Base-by-base conservation (phyloP, 2,797 vertebrate species). In the Rhodeus uyekii region DNA sequence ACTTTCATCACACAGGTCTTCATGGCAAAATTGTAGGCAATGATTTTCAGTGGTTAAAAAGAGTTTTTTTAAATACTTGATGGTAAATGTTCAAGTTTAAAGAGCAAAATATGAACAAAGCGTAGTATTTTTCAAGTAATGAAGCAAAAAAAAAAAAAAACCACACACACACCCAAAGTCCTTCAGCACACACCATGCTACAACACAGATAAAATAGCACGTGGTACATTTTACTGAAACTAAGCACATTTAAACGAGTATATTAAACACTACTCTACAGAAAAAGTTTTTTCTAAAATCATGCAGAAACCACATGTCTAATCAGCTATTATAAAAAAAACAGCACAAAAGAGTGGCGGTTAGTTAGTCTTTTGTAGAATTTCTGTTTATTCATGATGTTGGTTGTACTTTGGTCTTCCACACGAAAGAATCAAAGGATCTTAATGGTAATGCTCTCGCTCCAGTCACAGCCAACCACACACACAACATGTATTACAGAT, bases 401-500 rank as follows among this genome's bases (percentile, higher is more conserved):
- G 65, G 64, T 46, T 84, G 71, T 71, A 55, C 39, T 78, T 78
- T 32, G 8, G 80, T 65, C 29, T 38, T 77, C 10, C 55, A 81
- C 67, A 77, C 69, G 39, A 80, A 84, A 73, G 50, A 61, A 61
- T 61, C 42, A 73, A 67, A n/a, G 18, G 19, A 75, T 76, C 38
- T 65, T 34, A 48, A 85, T 81, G 68, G 55, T 64, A 79, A 74
- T 50, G 12, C 61, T 58, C 72, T 53, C 18, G 19, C 60, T 55
- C 46, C 10, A 22, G 36, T 72, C 74, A 55, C 16, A 60, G 55
- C 13, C 42, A n/a, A 65, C 80, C 73, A 78, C 81, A 80, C 81
- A 80, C 82, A 84, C 55, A 63, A 61, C 75, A 68, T 82, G 71
- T 46, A 42, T 42, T 71, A 80, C 44, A 83, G 83, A 87, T 69